phyloP scores from a whole-genome alignment of 2,888 invertebrate species.

The Stegana nigrithorax region DNA sequence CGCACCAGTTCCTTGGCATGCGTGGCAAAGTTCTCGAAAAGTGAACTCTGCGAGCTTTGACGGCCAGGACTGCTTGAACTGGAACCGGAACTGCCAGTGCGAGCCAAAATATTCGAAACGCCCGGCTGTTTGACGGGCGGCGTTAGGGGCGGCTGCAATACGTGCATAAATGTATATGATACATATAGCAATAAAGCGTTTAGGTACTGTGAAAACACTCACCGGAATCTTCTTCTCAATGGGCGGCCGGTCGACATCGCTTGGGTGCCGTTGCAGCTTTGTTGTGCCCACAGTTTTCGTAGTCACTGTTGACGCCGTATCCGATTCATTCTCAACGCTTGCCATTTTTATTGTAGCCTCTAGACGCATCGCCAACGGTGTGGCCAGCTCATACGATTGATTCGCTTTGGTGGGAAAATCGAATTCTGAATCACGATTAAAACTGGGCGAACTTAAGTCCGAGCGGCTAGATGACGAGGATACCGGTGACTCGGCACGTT shows the following conservation, averaged over 20 bases:
- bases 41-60: slow-evolving; percentile 85
- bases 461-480: slow-evolving; percentile 81
- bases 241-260: slow-evolving; percentile 49
- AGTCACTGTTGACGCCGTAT: slow-evolving; percentile 81
- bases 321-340: slow-evolving; percentile 75
- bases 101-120: slow-evolving; percentile 72
- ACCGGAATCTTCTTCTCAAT: slow-evolving; percentile 60
- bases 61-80: slow-evolving; percentile 71
- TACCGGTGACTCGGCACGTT: slow-evolving; percentile 77
- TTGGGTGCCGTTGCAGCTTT: slow-evolving; percentile 65
- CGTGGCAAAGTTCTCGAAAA: slow-evolving; percentile 87
- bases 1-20: slow-evolving; percentile 90
- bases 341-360: slow-evolving; percentile 62
- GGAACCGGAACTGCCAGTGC: slow-evolving; percentile 76
- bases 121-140: slow-evolving; percentile 58
- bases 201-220: slow-evolving; percentile 20
- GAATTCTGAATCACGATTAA: slow-evolving; percentile 77
- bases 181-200: background rate
- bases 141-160: slow-evolving; percentile 47
- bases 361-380: slow-evolving; percentile 55
- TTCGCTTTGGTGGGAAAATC: slow-evolving; percentile 72
- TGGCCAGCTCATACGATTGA: slow-evolving; percentile 54
- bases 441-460: slow-evolving; percentile 77
- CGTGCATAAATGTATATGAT: background rate
- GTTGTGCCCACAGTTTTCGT: slow-evolving; percentile 77